Evolutionary conservation across 2,113 vertebrate genomes (phyloP), one percentile per base, ranked within the genome.

Genomic region (Malurus melanocephalus): DNA sequence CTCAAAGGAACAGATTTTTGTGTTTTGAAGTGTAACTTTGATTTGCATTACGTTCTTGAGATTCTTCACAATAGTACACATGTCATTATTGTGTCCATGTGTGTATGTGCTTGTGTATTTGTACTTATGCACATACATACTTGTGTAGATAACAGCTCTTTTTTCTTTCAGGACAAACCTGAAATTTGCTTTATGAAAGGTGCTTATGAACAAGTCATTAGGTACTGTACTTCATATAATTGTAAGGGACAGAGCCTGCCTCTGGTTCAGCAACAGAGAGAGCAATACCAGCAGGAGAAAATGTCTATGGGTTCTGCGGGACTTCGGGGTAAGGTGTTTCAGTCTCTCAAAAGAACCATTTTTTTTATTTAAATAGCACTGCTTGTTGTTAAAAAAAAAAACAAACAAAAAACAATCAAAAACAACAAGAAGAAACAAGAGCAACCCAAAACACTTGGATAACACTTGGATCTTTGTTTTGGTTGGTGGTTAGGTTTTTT

Each of bases 141-240:
- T 1, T 1, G 3, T 61, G 49, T 46, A 28, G 26, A 23, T 26
- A 81, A 33, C 38, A 88, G 23, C 72, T 91, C 4, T 78, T 26
- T 72, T 85, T 74, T 42, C 43, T 94, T 93, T 67, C 67, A 99
- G 99, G 98, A 99, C 61, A 98, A 99, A 81, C 95, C 97, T 30
- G 98, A 98, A 19, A 55, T 98, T 81, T 99, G 98, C 94, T 99
- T 98, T 88, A 97, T 99, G 98, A 99, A 99, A 93, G 99, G 99
- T 38, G 99, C 99, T 35, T 99, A 98, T 53, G 99, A 99, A 84
- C 98, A 99, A 95, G 98, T 99, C 83, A 98, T 99, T 81, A 97
- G 97, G 27, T 98, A 98, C 94, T 99, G 99, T 94, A 98, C 97
- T 77, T 97, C 96, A 1, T 99, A 99, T 92, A 97, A 97, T 95